phyloP scores from a whole-genome alignment of 37 sponge, comb jelly and placozoan genomes.

The Spongilla lacustris region DNA sequence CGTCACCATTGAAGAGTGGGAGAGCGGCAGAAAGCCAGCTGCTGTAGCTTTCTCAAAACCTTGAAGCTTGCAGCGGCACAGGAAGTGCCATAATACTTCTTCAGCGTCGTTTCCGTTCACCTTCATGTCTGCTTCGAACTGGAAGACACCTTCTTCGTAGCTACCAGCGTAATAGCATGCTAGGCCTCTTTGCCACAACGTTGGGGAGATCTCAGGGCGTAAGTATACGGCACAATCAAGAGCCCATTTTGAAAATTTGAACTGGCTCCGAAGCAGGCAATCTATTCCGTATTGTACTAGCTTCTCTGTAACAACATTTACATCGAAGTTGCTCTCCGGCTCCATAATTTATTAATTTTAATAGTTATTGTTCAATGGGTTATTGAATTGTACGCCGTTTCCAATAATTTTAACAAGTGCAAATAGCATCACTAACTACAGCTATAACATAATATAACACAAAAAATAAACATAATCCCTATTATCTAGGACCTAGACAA shows the following conservation, averaged over 20 bases:
- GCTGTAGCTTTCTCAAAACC: conserved; percentile 36
- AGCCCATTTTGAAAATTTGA: conserved; percentile 35
- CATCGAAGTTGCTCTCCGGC: no score
- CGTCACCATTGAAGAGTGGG: background rate
- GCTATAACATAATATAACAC: no score
- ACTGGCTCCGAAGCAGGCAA: conserved; percentile 28
- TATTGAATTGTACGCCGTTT: no score
- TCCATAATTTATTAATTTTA: no score
- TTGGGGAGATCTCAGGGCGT: background rate
- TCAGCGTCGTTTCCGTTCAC: conserved; percentile 53
- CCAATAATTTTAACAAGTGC: no score
- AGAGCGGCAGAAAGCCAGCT: conserved; percentile 29
- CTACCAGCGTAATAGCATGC: conserved; percentile 38
- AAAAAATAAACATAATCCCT: no score
- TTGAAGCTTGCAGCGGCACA: conserved; percentile 20
- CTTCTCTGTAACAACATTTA: background rate
- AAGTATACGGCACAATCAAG: conserved; percentile 44
- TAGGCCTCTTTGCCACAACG: conserved; percentile 66
- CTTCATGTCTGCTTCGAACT: conserved; percentile 59
- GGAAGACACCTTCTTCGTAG: conserved; percentile 40
- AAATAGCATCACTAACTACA: no score
- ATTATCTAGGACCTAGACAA: no score
- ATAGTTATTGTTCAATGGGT: no score
- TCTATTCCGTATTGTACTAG: conserved; percentile 12
- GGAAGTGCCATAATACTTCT: conserved; percentile 71